A percentile compares a stretch with the other conserved stretches of the same genome.
These are phyloP conservation scores for Nyctibius grandis DNA, from an alignment of 2,797 vertebrate species.

Conservation along the genomic window DNA sequence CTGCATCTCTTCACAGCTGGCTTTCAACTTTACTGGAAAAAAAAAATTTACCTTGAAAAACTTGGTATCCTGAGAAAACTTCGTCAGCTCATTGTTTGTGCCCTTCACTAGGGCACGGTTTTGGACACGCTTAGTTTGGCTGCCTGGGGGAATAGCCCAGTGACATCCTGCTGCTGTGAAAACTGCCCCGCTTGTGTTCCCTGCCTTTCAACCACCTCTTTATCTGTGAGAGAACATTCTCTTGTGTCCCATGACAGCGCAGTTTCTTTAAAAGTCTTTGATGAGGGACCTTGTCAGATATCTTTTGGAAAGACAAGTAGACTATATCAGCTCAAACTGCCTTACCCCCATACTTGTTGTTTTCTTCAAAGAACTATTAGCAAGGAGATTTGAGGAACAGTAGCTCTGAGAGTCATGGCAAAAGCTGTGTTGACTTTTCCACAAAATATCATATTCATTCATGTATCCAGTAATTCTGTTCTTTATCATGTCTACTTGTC, in stretches of 20 bases:
- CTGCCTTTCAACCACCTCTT: not conserved
- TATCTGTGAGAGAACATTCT: not conserved
- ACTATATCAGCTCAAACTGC: not conserved
- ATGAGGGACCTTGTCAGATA: not conserved
- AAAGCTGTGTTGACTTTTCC: not conserved
- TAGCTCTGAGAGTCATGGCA: not conserved
- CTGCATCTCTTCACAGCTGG: not conserved
- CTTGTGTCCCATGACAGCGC: not conserved
- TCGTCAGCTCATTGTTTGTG: not conserved
- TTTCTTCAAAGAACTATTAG: not conserved
- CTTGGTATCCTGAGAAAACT: not conserved
- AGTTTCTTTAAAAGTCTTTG: conserved; percentile 8
- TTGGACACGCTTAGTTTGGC: not conserved
- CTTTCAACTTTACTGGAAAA: not conserved
- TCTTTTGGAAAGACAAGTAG: conserved; percentile 21
- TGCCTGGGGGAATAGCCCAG: not conserved
- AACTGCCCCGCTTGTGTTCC: not conserved
- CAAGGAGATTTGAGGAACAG: not conserved
- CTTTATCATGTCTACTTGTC: not conserved
- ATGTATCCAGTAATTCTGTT: not conserved
- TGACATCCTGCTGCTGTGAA: rapidly evolving
- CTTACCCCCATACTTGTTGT: not conserved
- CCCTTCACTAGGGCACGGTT: not conserved
- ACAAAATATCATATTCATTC: not conserved
- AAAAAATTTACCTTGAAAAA: not conserved